Percentiles rank a stretch among this genome's conserved stretches.
phyloP scores from a whole-genome alignment of 2,888 invertebrate species.

The Netelia melanura region DNA sequence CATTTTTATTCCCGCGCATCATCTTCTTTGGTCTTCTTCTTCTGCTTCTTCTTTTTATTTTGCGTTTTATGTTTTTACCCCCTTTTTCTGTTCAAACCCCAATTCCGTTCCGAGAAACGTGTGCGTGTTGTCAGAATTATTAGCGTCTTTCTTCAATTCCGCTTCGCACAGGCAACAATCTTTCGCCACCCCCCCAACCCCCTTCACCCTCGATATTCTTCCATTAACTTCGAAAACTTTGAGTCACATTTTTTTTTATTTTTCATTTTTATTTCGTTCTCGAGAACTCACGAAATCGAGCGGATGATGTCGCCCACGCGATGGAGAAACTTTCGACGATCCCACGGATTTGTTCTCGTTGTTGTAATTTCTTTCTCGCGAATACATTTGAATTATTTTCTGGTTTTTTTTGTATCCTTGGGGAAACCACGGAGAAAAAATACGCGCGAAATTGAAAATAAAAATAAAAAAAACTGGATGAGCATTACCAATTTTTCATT shows the following conservation, averaged over 20 bases:
- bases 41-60: conserved; percentile 8
- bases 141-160: conserved; percentile 50
- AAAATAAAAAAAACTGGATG: too few species aligned
- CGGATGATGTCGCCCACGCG: conserved; percentile 61
- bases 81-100: conserved; percentile 1
- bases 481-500: too few species aligned
- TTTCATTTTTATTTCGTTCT: conserved; percentile 32
- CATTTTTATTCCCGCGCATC: conserved; percentile 43
- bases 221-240: neutral
- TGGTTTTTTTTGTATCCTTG: too few species aligned
- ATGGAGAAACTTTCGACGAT: neutral
- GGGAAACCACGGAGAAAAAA: too few species aligned
- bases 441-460: too few species aligned
- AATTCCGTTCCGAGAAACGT: conserved; percentile 16
- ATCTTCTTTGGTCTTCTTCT: conserved; percentile 31
- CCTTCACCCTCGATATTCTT: neutral
- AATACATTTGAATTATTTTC: too few species aligned
- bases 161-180: conserved; percentile 27
- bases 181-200: neutral
- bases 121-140: conserved; percentile 27
- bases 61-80: conserved; percentile 25
- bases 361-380: too few species aligned
- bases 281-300: conserved; percentile 43
- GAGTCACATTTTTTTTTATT: neutral
- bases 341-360: neutral